phyloP scores from a whole-genome alignment of 1,140 invertebrate genomes.

The Rhopalosiphum padi region DNA sequence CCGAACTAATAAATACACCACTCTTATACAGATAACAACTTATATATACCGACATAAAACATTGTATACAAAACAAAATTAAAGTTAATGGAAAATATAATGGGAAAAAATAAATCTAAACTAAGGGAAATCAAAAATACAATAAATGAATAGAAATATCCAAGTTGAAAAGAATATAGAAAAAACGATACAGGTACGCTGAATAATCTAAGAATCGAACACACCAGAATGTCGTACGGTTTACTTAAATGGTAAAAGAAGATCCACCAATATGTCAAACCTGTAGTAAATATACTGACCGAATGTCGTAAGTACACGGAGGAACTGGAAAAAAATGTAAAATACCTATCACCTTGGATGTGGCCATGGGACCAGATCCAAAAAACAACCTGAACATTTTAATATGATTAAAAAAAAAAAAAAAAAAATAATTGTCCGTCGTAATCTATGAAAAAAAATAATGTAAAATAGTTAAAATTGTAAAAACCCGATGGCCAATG shows the following conservation, averaged over 20 bases:
- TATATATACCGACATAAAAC: background rate
- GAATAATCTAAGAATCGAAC: background rate
- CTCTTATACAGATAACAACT: background rate
- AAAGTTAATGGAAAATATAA: too few relatives aligned
- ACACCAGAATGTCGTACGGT: too few relatives aligned
- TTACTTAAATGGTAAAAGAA: too few relatives aligned
- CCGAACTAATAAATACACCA: background rate
- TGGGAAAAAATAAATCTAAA: background rate
- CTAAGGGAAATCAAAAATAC: background rate
- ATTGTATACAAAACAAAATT: constrained; percentile 4
- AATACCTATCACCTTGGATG: background rate
- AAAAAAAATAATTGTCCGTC: background rate
- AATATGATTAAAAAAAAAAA: background rate
- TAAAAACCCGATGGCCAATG: background rate
- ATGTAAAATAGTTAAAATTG: background rate
- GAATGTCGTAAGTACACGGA: background rate
- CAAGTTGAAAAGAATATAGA: background rate
- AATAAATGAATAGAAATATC: background rate
- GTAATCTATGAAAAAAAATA: background rate
- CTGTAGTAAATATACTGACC: background rate
- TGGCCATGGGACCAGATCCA: background rate
- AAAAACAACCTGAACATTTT: background rate
- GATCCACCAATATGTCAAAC: background rate
- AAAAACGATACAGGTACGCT: background rate
- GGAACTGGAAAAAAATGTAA: background rate